Evolutionary conservation across 1,140 invertebrate genomes (phyloP), one percentile per base, ranked within the genome.

Genomic region (Drosophila tani): DNA sequence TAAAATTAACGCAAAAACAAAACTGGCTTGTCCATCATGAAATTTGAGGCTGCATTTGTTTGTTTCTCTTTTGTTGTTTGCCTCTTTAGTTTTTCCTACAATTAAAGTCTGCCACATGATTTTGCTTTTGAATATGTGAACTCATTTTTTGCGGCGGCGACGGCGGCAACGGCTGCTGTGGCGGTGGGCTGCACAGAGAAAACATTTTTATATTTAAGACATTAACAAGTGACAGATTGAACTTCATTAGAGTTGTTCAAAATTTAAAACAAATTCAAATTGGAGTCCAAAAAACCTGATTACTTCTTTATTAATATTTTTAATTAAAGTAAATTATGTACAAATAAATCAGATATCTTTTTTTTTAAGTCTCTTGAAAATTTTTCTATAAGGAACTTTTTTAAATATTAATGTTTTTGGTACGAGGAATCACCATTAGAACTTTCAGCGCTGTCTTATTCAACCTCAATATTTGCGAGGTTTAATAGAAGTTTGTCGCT

Each of bases 1-100:
- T 73, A 88, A 81, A 71, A 87, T 83, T 80, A 63, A 75, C 63
- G 46, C 53, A 75, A 75, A 82, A 78, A 88, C 69, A 83, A 87
- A 88, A 80, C 63, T 46, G 50, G 29, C 64, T n/a, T 83, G 81
- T 50, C 77, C 84, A 81, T 74, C 68, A 32, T 73, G 45, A 84
- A 70, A 78, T 82, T 75, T 49, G 66, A 73, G 43, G 57, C 65
- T 75, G 75, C 58, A 75, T 83, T 40, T 47, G 47, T 53, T 62
- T 64, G 40, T 47, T 50, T 47, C 40, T 47, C 29, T 21, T 55
- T 24, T 58, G 27, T 21, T 45, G 12, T 32, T 55, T 49, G 53
- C 55, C 53, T 58, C 46, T 75, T 46, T 47, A 24, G 32, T 41
- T 59, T 67, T 76, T 76, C 73, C 60, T 76, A 58, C 51, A 76